A percentile compares a stretch with the other conserved stretches of the same genome.
Evolutionary conservation across 1,140 invertebrate genomes (phyloP).

Genomic region (Conopomorpha cramerella): DNA sequence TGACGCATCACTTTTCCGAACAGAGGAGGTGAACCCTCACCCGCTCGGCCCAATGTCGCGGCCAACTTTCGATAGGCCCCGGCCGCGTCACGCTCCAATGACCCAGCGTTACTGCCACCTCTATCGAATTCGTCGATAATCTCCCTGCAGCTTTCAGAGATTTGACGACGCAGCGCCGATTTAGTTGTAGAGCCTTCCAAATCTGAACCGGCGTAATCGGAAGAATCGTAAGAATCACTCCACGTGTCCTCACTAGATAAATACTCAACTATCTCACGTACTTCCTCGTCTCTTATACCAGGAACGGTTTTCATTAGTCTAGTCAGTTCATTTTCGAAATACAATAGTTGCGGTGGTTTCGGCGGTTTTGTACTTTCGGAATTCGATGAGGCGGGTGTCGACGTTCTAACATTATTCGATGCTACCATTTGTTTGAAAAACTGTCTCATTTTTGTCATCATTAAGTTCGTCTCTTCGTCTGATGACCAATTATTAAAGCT

Average conservation of each 20-base stretch:
- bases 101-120: slow-evolving; percentile 66
- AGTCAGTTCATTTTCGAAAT: slow-evolving; percentile 87
- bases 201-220: slow-evolving; percentile 88
- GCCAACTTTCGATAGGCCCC: slow-evolving; percentile 84
- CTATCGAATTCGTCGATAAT: slow-evolving; percentile 83
- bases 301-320: slow-evolving; percentile 91
- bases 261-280: slow-evolving; percentile 89
- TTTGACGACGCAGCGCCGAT: slow-evolving; percentile 79
- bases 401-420: slow-evolving; percentile 64
- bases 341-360: slow-evolving; percentile 82
- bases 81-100: slow-evolving; percentile 74
- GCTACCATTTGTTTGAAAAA: slow-evolving; percentile 88
- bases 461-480: slow-evolving; percentile 90
- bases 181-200: slow-evolving; percentile 73
- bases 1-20: slow-evolving; percentile 92
- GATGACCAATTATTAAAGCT: slow-evolving; percentile 93
- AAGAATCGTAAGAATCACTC: slow-evolving; percentile 90
- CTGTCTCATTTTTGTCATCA: slow-evolving; percentile 93
- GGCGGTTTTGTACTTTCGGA: slow-evolving; percentile 63
- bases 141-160: slow-evolving; percentile 84
- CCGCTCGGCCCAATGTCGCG: slow-evolving; percentile 75
- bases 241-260: slow-evolving; percentile 89
- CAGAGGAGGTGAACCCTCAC: slow-evolving; percentile 81
- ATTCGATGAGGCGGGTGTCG: slow-evolving; percentile 61
- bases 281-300: slow-evolving; percentile 86